These are phyloP conservation scores for Myotis pilosus DNA, from an alignment of 2,797 vertebrate genomes.

Conservation along the genomic window DNA sequence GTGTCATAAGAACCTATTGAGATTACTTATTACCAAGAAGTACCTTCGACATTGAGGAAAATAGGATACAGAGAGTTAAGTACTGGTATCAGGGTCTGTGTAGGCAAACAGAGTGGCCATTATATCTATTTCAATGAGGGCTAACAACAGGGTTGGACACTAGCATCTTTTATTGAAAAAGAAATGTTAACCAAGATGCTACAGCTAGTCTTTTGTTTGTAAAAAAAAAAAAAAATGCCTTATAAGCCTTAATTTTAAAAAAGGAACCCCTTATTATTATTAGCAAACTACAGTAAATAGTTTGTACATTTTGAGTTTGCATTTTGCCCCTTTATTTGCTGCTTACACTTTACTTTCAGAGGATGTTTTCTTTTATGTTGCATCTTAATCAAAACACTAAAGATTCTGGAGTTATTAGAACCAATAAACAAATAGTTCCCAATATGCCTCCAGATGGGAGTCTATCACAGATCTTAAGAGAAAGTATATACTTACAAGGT, in stretches of 20 bases:
- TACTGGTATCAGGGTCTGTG: slow-evolving; percentile 72
- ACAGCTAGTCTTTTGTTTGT: slow-evolving; percentile 67
- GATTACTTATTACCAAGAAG: slow-evolving; percentile 34
- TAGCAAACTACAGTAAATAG: slow-evolving; percentile 34
- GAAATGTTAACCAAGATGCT: slow-evolving; percentile 79
- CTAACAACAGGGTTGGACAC: slow-evolving; percentile 77
- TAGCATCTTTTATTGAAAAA: slow-evolving; percentile 78
- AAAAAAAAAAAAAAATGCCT: slow-evolving; percentile 51
- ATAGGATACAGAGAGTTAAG: slow-evolving; percentile 75
- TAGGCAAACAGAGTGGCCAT: slow-evolving; percentile 81
- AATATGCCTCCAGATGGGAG: neutral
- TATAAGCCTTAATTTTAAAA: slow-evolving; percentile 68
- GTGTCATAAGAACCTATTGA: neutral
- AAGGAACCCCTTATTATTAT: slow-evolving; percentile 22
- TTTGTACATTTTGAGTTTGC: slow-evolving; percentile 51
- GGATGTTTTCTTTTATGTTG: slow-evolving; percentile 45
- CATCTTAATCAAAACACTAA: slow-evolving; percentile 39
- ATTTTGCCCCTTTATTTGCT: slow-evolving; percentile 51
- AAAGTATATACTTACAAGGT: neutral
- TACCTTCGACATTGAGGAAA: slow-evolving; percentile 46
- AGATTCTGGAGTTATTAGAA: slow-evolving; percentile 30
- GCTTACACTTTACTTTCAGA: slow-evolving; percentile 31
- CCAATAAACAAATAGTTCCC: neutral
- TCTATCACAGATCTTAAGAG: slow-evolving; percentile 3
- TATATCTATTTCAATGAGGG: slow-evolving; percentile 81